Base-by-base conservation (phyloP, 2,888 invertebrate species). In the Neoaliturus tenellus region DNA sequence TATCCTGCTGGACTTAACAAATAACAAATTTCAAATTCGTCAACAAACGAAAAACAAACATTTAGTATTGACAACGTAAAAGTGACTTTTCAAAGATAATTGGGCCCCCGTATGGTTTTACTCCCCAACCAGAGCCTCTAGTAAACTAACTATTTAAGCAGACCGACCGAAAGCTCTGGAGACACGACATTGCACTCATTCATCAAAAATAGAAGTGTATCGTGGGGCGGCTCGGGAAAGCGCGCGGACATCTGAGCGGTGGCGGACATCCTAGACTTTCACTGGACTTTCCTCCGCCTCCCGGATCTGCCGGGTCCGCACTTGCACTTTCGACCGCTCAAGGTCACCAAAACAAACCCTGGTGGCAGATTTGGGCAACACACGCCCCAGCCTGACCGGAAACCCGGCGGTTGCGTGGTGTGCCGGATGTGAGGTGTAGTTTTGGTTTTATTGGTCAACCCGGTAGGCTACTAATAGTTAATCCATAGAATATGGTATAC, bases 241-340 rank as follows among this genome's bases (percentile, higher is more conserved):
- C 48, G 48, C 17, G n/a, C 6, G 5, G 20, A 4, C 20, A 25
- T 23, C 55, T 8, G 55, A 23, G 17, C 62, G 51, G 51, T 51
- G 28, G 48, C 75, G 48, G 75, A 75, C 75, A 75, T 75, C 75
- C 75, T 71, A 14, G 2, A 44, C 75, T 75, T 75, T 75, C 75
- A 75, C 75, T 75, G 75, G 23, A 23, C 39, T 41, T 75, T 75
- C 39, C 75, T 28, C 39, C 23, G 23, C 35, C 23, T 39, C 75
- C 75, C 75, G 75, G 75, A 75, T 44, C 23, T 44, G 20, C 25
- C 58, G n/a, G 67, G 28, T 28, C 20, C 67, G 33, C 71, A 75
- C 75, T 75, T 75, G 75, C 75, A 75, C 75, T 75, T 48, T 75
- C 75, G 41, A 71, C 23, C 33, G 39, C 33, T 20, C 71, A 71